These are phyloP conservation scores for Dendrophyllia cribrosa DNA, from an alignment of 64 coral and sea anemone species.

Conservation along the genomic window DNA sequence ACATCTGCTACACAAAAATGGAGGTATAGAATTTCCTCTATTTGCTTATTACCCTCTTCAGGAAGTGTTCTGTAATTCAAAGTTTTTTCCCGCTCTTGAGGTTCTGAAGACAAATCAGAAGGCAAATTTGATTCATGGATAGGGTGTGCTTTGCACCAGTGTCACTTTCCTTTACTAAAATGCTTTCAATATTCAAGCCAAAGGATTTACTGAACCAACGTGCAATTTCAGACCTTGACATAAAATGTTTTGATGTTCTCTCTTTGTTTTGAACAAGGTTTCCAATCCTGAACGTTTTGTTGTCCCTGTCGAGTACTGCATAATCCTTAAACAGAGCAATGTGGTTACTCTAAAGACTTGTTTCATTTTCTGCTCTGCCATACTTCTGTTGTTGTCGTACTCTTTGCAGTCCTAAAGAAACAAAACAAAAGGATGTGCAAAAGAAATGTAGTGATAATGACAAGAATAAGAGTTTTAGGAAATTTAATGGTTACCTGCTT, in stretches of 20 bases:
- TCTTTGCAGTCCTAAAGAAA: conserved; percentile 2
- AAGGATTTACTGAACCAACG: conserved; percentile 78
- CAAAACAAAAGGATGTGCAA: background rate
- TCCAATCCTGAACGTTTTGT: background rate
- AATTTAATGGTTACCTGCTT: conserved; percentile 42
- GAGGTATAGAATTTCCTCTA: conserved; percentile 57
- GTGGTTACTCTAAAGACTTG: background rate
- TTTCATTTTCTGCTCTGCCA: background rate
- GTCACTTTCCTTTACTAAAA: conserved; percentile 72
- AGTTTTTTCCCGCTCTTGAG: background rate
- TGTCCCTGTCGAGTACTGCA: background rate
- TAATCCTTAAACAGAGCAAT: conserved; percentile 6
- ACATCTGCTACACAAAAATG: conserved; percentile 55
- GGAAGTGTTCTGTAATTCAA: background rate
- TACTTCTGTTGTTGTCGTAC: background rate
- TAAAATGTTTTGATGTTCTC: conserved; percentile 74
- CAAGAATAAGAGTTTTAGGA: too few species aligned
- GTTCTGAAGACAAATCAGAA: background rate
- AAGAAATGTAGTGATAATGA: too few species aligned
- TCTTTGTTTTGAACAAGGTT: conserved; percentile 62
- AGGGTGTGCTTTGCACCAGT: conserved; percentile 40
- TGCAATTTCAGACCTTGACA: conserved; percentile 63
- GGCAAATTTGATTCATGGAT: background rate
- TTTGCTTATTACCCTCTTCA: conserved; percentile 9
- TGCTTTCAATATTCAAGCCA: conserved; percentile 50